Evolutionary conservation across 1,140 invertebrate species (phyloP), one percentile per base, ranked within the genome.

Genomic region (Argopecten irradians): DNA sequence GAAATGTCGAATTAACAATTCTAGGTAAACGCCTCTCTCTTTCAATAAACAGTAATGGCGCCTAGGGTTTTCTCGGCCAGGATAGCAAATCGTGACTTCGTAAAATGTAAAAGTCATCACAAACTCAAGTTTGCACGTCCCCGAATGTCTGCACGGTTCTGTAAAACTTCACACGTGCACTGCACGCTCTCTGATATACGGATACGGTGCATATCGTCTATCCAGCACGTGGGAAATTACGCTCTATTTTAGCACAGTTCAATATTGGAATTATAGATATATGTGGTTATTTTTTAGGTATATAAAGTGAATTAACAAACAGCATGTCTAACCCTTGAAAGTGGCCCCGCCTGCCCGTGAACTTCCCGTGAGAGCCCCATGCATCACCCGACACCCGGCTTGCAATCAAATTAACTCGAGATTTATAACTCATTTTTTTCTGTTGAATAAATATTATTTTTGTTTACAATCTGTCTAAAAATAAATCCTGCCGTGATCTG

Each of bases 361-460:
- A 16, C 55, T 71, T 71, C 55, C 55, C 55, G 55, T 71, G 55
- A 71, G 55, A 71, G 55, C 55, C 55, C n/a, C 22, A 28, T n/a
- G 55, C 55, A 71, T 71, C 55, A 71, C 55, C 55, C 55, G 22
- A 71, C 55, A 71, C 55, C 55, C 55, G 55, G n/a, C 55, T 71
- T 71, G 55, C 55, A 71, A 71, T 71, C 55, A 71, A 28, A 71
- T 71, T 71, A 71, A 71, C 55, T 46, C 55, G 55, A 28, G 55
- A 71, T 71, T 71, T 71, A 71, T n/a, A 71, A 71, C 55, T 28
- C 55, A 28, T 7, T 28, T 71, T 71, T 71, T 71, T 71, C 5
- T 71, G 55, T 71, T 71, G 55, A 71, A 71, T 71, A 71, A 71
- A 71, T 71, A 71, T 71, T 71, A 71, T 71, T 71, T 71, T 71